These are phyloP conservation scores for Hydrozoanthus gracilis DNA, from an alignment of 92 coral and sea anemone species.

Conservation along the genomic window DNA sequence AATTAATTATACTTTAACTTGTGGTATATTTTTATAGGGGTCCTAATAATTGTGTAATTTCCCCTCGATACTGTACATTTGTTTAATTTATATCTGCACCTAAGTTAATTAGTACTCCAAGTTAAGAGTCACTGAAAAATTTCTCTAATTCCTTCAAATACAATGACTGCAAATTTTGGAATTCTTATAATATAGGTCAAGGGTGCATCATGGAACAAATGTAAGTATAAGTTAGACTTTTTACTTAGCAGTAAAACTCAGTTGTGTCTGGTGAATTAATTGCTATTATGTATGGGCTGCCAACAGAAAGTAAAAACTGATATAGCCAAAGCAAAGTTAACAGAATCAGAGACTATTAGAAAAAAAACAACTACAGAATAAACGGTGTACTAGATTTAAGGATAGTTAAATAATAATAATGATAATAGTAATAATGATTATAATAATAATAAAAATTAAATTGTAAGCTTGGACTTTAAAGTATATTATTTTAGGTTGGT, in stretches of 20 bases:
- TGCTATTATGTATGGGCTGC: too few relatives aligned
- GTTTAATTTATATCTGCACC: neutral
- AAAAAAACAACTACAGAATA: neutral
- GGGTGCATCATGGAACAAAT: too few relatives aligned
- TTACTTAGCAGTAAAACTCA: too few relatives aligned
- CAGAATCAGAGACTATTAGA: neutral
- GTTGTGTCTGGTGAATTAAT: too few relatives aligned
- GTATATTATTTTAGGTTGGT: neutral
- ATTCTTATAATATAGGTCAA: neutral
- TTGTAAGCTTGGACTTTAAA: neutral
- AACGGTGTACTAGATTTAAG: too few relatives aligned
- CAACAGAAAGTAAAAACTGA: too few relatives aligned
- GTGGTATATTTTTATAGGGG: neutral
- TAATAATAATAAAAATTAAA: neutral
- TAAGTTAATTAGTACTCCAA: constrained; percentile 1
- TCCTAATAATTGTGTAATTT: neutral
- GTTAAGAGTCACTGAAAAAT: neutral
- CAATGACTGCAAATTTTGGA: neutral
- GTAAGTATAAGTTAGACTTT: too few relatives aligned
- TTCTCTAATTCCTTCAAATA: neutral
- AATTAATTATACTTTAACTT: neutral
- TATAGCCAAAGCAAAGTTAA: neutral
- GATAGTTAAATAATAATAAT: neutral
- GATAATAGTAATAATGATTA: neutral
- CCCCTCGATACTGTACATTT: neutral